Percentiles rank a stretch among this genome's conserved stretches.
Evolutionary conservation across 2,797 vertebrate species (phyloP).

Genomic region (Mallotus villosus): DNA sequence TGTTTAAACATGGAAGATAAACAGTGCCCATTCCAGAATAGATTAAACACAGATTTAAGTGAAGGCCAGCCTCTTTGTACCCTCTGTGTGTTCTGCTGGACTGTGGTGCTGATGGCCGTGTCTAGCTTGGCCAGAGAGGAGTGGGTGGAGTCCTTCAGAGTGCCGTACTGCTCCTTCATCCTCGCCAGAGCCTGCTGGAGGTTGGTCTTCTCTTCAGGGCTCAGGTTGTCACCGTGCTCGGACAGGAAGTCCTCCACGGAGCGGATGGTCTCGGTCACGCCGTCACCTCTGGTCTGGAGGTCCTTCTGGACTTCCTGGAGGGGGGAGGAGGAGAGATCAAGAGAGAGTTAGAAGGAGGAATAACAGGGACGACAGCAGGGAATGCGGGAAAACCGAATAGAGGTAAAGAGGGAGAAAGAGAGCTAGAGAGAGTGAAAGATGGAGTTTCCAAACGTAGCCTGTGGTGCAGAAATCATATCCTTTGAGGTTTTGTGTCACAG

Average conservation of each 20-base stretch:
- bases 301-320: conserved; percentile 85
- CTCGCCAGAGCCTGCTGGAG: conserved; percentile 75
- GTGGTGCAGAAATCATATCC: neutral
- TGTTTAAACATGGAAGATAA: neutral
- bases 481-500: no score
- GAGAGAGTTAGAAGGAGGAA: neutral
- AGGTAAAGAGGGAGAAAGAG: neutral
- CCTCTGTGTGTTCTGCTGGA: conserved; percentile 92
- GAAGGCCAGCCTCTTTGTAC: conserved; percentile 58
- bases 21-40: neutral
- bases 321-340: neutral
- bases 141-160: conserved; percentile 77
- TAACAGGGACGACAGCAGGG: neutral
- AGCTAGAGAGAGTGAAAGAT: neutral
- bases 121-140: conserved; percentile 82
- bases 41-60: neutral
- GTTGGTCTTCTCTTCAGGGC: conserved; percentile 72
- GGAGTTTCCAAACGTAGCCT: no score
- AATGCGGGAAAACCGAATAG: neutral
- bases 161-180: conserved; percentile 84
- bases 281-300: conserved; percentile 77
- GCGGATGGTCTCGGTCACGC: conserved; percentile 79
- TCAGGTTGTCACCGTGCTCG: conserved; percentile 70
- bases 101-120: conserved; percentile 79
- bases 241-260: conserved; percentile 87